Evolutionary conservation across 2,113 vertebrate species (phyloP).

Genomic region (Nasalis larvatus): DNA sequence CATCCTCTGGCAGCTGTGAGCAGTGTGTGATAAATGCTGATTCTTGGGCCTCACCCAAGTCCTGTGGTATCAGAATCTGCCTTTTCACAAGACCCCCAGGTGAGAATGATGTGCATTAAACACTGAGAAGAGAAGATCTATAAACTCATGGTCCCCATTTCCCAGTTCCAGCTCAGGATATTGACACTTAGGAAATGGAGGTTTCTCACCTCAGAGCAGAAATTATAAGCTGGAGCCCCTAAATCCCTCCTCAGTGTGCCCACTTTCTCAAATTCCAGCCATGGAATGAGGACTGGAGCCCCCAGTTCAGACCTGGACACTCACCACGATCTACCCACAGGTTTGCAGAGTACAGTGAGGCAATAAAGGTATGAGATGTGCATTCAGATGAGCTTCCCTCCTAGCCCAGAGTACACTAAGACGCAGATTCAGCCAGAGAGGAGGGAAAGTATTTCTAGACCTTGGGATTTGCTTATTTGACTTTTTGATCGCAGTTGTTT

Average conservation of each 20-base stretch:
- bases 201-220: not conserved
- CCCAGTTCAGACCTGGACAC: not conserved
- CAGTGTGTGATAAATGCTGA: not conserved
- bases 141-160: not conserved
- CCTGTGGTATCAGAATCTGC: not conserved
- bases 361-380: not conserved
- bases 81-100: not conserved
- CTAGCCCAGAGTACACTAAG: not conserved
- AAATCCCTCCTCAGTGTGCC: not conserved
- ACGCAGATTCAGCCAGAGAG: not conserved
- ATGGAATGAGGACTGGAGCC: accelerated
- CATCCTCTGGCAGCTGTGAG: too few species aligned
- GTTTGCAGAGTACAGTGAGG: not conserved
- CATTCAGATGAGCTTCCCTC: not conserved
- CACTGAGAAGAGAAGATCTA: not conserved
- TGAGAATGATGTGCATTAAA: not conserved
- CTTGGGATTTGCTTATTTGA: not conserved
- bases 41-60: not conserved
- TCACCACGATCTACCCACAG: too few species aligned
- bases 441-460: not conserved
- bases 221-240: not conserved
- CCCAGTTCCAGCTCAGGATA: not conserved
- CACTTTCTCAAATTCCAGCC: not conserved
- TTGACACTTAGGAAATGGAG: not conserved
- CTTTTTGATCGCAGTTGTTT: not conserved